phyloP scores from a whole-genome alignment of 2,113 vertebrate species.

The Parus major region DNA sequence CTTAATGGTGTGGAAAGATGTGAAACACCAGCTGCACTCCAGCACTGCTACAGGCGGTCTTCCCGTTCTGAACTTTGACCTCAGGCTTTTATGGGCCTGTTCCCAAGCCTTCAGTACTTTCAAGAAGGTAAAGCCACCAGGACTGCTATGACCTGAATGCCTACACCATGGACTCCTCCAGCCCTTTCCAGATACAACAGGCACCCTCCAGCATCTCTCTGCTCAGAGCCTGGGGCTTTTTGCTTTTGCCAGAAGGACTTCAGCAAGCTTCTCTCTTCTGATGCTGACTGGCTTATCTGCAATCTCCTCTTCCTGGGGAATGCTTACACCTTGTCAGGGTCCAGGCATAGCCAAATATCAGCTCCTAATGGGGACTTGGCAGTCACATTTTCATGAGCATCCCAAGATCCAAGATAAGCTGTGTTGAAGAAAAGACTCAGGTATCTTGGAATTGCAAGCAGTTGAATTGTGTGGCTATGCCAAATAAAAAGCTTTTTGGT shows the following conservation, averaged over 20 bases:
- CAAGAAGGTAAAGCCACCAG: not conserved
- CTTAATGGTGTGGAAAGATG: not conserved
- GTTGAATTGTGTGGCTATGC: not conserved
- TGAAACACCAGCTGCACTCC: not conserved
- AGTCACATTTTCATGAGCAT: not conserved
- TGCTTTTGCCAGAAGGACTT: not conserved
- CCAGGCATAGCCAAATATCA: not conserved
- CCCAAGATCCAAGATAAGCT: not conserved
- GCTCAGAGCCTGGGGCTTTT: not conserved
- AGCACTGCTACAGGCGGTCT: not conserved
- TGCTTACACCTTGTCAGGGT: rapidly evolving
- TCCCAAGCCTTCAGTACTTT: not conserved
- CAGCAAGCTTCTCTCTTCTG: not conserved
- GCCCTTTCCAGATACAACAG: not conserved
- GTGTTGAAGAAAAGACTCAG: not conserved
- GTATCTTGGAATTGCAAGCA: not conserved
- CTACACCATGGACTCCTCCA: not conserved
- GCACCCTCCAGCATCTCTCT: not conserved
- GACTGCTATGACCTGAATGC: constrained; percentile 10
- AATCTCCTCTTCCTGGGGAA: not conserved
- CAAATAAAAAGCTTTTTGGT: not conserved
- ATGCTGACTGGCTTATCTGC: not conserved
- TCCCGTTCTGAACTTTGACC: not conserved
- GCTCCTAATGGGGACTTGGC: not conserved
- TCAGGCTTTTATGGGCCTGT: not conserved